These are phyloP conservation scores for Hybognathus amarus DNA, from an alignment of 2,797 vertebrate species.

Conservation along the genomic window DNA sequence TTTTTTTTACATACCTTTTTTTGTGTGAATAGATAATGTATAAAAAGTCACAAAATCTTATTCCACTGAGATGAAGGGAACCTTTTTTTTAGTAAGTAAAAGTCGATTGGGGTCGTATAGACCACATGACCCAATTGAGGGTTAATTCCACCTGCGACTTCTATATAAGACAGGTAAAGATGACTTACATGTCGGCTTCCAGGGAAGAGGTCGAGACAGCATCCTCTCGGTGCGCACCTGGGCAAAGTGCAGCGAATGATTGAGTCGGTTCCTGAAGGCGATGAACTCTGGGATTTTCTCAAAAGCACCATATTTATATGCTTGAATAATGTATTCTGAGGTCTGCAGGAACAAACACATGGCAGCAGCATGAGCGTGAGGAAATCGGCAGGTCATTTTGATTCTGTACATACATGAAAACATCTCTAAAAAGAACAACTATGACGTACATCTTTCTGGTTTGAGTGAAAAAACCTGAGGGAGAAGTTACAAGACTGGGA, in stretches of 20 bases:
- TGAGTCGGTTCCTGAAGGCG: conserved; percentile 92
- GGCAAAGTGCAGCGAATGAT: conserved; percentile 97
- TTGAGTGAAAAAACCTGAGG: conserved; percentile 99
- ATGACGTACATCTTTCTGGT: conserved; percentile 99
- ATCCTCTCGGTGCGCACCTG: conserved; percentile 96
- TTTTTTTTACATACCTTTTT: too few species aligned
- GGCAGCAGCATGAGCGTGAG: not conserved
- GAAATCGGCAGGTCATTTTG: not conserved
- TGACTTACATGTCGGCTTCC: conserved; percentile 94
- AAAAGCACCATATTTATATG: conserved; percentile 98
- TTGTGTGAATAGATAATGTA: too few species aligned
- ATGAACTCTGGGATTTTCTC: conserved; percentile 99
- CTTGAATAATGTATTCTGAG: conserved; percentile 99
- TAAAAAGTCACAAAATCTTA: too few species aligned
- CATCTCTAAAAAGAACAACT: not conserved
- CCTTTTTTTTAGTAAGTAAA: too few species aligned
- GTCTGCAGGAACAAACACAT: conserved; percentile 76
- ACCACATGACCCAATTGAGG: too few species aligned
- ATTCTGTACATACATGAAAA: not conserved
- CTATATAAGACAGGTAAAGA: not conserved
- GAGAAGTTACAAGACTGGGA: conserved; percentile 98
- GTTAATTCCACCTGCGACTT: too few species aligned
- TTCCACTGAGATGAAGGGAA: too few species aligned
- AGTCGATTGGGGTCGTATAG: too few species aligned
- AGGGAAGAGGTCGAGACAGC: conserved; percentile 93